phyloP scores from a whole-genome alignment of 2,888 invertebrate genomes.

The Lamellibrachia columna region DNA sequence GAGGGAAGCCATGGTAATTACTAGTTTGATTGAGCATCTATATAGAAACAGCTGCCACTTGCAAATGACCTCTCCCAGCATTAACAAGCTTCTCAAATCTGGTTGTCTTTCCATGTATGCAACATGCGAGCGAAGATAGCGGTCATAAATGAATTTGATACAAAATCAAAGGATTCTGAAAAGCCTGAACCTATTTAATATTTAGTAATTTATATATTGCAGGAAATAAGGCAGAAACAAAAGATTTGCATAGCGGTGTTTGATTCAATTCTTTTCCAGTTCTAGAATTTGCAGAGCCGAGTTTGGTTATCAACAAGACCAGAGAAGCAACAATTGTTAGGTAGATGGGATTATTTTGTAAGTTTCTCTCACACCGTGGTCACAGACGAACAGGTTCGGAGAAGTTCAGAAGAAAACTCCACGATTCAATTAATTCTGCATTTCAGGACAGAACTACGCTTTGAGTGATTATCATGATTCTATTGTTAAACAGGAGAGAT shows the following conservation, averaged over 20 bases:
- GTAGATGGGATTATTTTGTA: background rate
- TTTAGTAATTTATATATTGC: background rate
- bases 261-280: background rate
- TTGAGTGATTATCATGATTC: background rate
- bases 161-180: background rate
- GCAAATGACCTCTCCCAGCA: background rate
- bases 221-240: background rate
- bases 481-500: background rate
- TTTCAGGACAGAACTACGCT: background rate
- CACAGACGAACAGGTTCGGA: background rate
- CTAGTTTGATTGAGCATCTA: background rate
- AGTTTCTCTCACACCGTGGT: background rate
- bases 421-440: background rate
- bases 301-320: background rate
- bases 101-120: background rate
- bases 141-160: background rate
- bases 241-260: background rate
- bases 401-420: background rate
- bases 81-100: background rate
- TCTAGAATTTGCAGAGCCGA: background rate
- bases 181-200: background rate
- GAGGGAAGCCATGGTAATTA: background rate
- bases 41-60: slow-evolving; percentile 8
- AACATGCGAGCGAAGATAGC: background rate
- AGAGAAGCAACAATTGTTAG: background rate